Evolutionary conservation across 2,888 invertebrate genomes (phyloP), one percentile per base, ranked within the genome.

Genomic region (Griposia aprilina): DNA sequence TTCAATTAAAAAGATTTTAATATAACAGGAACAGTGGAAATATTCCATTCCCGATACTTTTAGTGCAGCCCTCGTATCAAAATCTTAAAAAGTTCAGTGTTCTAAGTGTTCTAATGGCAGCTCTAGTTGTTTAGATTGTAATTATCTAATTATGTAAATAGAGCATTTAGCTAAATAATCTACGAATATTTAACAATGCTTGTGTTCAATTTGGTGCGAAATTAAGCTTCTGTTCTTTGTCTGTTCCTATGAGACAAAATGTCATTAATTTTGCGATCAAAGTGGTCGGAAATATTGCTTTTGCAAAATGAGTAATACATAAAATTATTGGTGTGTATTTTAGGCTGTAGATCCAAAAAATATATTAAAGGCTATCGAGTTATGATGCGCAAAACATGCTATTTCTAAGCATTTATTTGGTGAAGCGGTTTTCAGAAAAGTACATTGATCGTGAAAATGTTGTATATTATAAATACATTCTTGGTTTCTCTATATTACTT

Each of bases 191-290:
- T 63, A 15, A 48, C 41, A 80, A 74, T 8, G 67, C 74, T 80
- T 80, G 84, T 73, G 81, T 75, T 85, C 76, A 83, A 71, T 81
- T 85, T 69, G 75, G 85, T 81, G 76, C 82, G 20, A 75, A 50
- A 52, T 67, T 48, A 20, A 20, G 55, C 81, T 81, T 83, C 72
- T 85, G 76, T 81, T 85, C 76, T 81, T 70, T 83, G 57, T 72
- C 82, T 81, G 26, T 60, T 48, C 59, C 23, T 17, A n/a, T 17
- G 10, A 59, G 62, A 45, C 59, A 36, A 74, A 74, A 48, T 75
- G 45, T 74, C n/a, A 48, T 36, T 55, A 15, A 57, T 74, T 60
- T 79, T 57, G 74, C 70, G 10, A 80, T 45, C 50, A 36, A 60
- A 57, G 50, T 76, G 20, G n/a, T 57, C 41, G 55, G 45, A 69